Percentiles rank a stretch among this genome's conserved stretches.
These are phyloP conservation scores for Falco biarmicus DNA, from an alignment of 2,797 vertebrate species.

Conservation along the genomic window DNA sequence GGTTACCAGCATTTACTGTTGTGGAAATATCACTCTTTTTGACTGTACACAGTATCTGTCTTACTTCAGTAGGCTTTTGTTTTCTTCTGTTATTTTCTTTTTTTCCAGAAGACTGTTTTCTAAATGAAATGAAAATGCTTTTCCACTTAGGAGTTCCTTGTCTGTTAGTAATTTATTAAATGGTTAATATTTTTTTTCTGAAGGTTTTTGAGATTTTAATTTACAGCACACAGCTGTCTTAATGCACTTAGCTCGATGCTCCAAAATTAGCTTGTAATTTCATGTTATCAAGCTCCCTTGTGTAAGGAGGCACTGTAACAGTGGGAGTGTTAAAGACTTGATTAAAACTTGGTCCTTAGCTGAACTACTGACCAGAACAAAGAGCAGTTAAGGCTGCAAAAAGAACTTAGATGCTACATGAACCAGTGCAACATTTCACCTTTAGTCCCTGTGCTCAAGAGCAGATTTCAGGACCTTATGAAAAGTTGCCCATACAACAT, in stretches of 20 bases:
- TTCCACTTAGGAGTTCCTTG: neutral
- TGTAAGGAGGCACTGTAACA: slow-evolving; percentile 10
- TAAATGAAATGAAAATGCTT: slow-evolving; percentile 37
- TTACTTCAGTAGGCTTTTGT: neutral
- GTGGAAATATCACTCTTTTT: slow-evolving; percentile 21
- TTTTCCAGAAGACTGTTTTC: neutral
- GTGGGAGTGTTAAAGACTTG: neutral
- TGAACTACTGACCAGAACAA: neutral
- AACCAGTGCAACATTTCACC: neutral
- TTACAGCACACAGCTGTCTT: slow-evolving; percentile 36
- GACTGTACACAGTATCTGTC: neutral
- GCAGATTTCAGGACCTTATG: neutral
- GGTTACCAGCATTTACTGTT: slow-evolving; percentile 23
- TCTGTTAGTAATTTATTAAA: neutral
- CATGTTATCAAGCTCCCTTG: slow-evolving; percentile 42
- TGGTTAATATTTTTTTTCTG: slow-evolving; percentile 17
- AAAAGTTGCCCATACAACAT: neutral
- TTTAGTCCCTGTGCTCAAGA: neutral
- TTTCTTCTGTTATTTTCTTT: neutral
- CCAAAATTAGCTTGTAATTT: slow-evolving; percentile 64
- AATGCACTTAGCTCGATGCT: slow-evolving; percentile 37
- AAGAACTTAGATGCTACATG: neutral
- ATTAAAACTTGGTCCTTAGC: neutral
- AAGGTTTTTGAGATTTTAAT: slow-evolving; percentile 59
- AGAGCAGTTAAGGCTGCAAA: neutral